Conservation (phyloP, 2,113 vertebrate species). For the Heterotilapia buettikoferi region DNA sequence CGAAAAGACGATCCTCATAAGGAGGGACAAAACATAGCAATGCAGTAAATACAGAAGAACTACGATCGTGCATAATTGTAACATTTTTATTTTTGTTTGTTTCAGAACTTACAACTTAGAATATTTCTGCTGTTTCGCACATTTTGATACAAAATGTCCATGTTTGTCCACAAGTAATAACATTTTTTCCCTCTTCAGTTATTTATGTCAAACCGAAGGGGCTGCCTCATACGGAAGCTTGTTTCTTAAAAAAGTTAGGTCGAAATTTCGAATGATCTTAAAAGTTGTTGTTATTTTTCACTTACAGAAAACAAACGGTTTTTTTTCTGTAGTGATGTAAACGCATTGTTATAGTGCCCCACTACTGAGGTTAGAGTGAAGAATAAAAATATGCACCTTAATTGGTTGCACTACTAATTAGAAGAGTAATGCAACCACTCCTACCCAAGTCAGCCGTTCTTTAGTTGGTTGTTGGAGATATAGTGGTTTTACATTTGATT, state of each 20-base stretch:
- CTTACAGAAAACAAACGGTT: rapidly evolving
- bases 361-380: background rate
- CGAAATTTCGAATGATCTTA: background rate
- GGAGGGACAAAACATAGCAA: background rate
- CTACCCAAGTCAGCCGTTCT: background rate
- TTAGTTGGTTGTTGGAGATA: background rate
- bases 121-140: background rate
- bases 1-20: background rate
- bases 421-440: background rate
- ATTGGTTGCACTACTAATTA: too few relatives aligned
- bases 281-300: background rate
- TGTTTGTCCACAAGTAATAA: background rate
- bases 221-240: background rate
- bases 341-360: background rate
- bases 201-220: background rate
- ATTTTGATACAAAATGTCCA: background rate
- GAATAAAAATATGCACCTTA: background rate
- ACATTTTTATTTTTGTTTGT: background rate
- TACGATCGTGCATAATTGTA: background rate
- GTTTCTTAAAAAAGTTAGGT: background rate
- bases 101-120: background rate
- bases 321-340: background rate
- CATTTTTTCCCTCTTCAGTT: background rate
- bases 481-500: background rate
- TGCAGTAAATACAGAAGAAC: background rate